These are phyloP conservation scores for Butorides virescens DNA, from an alignment of 2,113 vertebrate species.

Conservation along the genomic window DNA sequence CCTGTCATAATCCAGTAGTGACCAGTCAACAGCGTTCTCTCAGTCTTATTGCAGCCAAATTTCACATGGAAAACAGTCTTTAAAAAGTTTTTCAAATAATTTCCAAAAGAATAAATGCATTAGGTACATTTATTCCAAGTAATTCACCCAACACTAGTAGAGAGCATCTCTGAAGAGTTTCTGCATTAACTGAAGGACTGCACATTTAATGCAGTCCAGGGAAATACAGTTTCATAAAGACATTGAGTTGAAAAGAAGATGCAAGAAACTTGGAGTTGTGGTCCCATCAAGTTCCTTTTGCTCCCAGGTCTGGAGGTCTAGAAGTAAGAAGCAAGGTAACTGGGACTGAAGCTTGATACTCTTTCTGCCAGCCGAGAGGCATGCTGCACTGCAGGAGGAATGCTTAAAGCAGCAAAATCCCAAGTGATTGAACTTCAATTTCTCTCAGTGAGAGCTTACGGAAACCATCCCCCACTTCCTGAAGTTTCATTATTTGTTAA, in stretches of 20 bases:
- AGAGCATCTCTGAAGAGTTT: not conserved
- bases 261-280: not conserved
- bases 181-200: not conserved
- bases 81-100: not conserved
- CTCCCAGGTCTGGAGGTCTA: not conserved
- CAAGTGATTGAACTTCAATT: not conserved
- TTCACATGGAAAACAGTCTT: not conserved
- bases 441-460: not conserved
- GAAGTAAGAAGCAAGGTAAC: not conserved
- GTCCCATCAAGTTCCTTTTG: not conserved
- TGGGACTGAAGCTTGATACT: not conserved
- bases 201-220: not conserved
- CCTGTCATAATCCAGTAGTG: not conserved
- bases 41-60: not conserved
- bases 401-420: not conserved
- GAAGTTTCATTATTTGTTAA: slow-evolving; percentile 12
- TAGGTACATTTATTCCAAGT: not conserved
- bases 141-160: not conserved
- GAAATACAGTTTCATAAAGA: not conserved
- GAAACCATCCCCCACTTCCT: slow-evolving; percentile 2
- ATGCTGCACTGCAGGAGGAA: not conserved
- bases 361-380: not conserved
- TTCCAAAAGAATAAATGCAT: not conserved
- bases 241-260: not conserved
- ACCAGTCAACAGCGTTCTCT: not conserved